A percentile compares a stretch with the other conserved stretches of the same genome.
Evolutionary conservation across 35 echinoderm and acorn worm species (phyloP).

Genomic region (Ptychodera flava): DNA sequence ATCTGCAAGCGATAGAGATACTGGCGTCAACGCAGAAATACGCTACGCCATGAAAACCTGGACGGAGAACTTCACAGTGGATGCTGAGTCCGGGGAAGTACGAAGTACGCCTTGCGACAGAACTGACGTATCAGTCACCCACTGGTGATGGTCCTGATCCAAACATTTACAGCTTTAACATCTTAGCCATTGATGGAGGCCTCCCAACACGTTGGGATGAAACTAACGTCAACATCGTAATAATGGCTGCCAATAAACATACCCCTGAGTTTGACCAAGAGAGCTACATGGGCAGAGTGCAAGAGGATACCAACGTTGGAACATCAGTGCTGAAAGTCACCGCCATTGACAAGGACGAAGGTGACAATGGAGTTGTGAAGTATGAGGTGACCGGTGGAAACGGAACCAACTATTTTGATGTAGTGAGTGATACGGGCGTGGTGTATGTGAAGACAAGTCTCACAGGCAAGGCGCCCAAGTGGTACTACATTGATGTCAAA

Average conservation of each 20-base stretch:
- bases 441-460: slow-evolving; percentile 37
- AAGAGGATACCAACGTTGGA: slow-evolving; percentile 14
- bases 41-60: slow-evolving; percentile 57
- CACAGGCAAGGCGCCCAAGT: slow-evolving; percentile 37
- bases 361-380: slow-evolving; percentile 19
- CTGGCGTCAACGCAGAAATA: slow-evolving; percentile 46
- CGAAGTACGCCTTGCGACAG: slow-evolving; percentile 35
- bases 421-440: slow-evolving; percentile 51
- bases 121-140: slow-evolving; percentile 46
- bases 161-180: slow-evolving; percentile 52
- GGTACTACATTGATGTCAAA: slow-evolving; percentile 54
- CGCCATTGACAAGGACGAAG: slow-evolving; percentile 24
- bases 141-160: slow-evolving; percentile 29
- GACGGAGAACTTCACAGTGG: slow-evolving; percentile 45
- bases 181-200: slow-evolving; percentile 74
- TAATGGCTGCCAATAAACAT: slow-evolving; percentile 77
- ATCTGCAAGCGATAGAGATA: slow-evolving; percentile 55
- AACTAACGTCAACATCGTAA: slow-evolving; percentile 33
- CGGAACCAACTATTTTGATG: slow-evolving; percentile 32
- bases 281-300: slow-evolving; percentile 63
- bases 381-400: slow-evolving; percentile 82
- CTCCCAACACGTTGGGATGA: slow-evolving; percentile 64
- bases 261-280: slow-evolving; percentile 55
- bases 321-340: slow-evolving; percentile 47
- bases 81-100: slow-evolving; percentile 12